Conservation (phyloP, 2,888 invertebrate species). For the Catocala nupta region DNA sequence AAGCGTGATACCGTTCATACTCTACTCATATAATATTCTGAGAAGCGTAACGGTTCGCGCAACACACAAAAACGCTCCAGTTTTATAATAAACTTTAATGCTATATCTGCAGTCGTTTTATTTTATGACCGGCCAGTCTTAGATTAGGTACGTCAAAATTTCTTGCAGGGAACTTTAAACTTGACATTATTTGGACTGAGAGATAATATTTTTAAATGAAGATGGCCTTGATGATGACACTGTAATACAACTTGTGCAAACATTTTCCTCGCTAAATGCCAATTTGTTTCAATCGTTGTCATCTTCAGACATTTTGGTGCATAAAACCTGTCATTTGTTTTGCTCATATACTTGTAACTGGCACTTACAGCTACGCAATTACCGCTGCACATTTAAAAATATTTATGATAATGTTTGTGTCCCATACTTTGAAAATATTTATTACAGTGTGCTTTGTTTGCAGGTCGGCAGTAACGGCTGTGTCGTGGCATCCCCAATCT, state of each 20-base stretch:
- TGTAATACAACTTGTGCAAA: conserved; percentile 9
- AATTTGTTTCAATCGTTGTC: conserved; percentile 26
- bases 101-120: conserved; percentile 59
- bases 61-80: conserved; percentile 73
- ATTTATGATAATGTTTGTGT: too few species aligned
- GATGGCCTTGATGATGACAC: conserved; percentile 29
- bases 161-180: conserved; percentile 50
- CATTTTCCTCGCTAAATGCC: conserved; percentile 24
- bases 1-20: conserved; percentile 72
- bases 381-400: background rate
- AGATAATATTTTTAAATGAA: conserved; percentile 19
- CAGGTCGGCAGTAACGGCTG: conserved; percentile 95
- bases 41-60: conserved; percentile 76
- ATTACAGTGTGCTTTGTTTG: conserved; percentile 48
- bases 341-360: conserved; percentile 16
- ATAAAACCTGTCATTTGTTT: conserved; percentile 16
- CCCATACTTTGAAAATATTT: too few species aligned
- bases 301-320: conserved; percentile 18
- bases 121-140: conserved; percentile 67
- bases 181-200: conserved; percentile 47
- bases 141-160: conserved; percentile 70
- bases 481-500: conserved; percentile 95
- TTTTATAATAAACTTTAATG: conserved; percentile 69
- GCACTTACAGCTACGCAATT: too few species aligned
- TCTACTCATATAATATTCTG: conserved; percentile 69